Conservation (phyloP, 2,797 vertebrate species). For the Semaprochilodus insignis region DNA sequence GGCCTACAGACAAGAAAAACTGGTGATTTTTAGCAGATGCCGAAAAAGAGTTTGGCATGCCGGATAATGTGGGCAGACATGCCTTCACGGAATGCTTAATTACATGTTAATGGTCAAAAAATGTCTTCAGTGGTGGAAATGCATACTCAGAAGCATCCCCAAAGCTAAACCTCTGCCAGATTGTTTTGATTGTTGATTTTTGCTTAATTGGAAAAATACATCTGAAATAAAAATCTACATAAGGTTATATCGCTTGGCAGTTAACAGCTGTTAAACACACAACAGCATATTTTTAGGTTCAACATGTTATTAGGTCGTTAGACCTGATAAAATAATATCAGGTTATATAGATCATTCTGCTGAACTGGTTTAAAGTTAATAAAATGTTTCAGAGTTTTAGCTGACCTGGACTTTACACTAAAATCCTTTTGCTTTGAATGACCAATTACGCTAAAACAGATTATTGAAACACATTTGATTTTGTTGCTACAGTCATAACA, state of each 20-base stretch:
- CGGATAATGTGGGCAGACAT: slow-evolving; percentile 22
- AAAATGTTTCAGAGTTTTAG: too few species aligned
- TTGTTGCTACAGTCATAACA: too few species aligned
- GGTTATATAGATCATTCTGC: not conserved
- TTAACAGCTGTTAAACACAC: not conserved
- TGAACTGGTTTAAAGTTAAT: too few species aligned
- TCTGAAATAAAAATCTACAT: not conserved
- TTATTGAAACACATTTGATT: too few species aligned
- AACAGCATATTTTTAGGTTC: not conserved
- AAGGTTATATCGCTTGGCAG: not conserved
- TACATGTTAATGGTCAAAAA: slow-evolving; percentile 19
- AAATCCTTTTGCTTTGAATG: too few species aligned
- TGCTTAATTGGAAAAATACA: not conserved
- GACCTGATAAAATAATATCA: not conserved
- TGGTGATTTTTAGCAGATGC: slow-evolving; percentile 11
- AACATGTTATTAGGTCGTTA: too few species aligned
- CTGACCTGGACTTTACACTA: too few species aligned
- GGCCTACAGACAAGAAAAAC: not conserved
- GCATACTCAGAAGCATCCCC: not conserved
- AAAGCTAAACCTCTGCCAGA: too few species aligned
- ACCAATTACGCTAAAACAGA: too few species aligned
- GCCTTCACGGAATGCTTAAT: slow-evolving; percentile 35
- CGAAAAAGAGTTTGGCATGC: slow-evolving; percentile 25
- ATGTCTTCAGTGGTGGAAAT: slow-evolving; percentile 26
- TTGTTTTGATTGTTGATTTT: not conserved